Base-by-base conservation (phyloP, 2,888 invertebrate genomes). In the Agelastica alni region DNA sequence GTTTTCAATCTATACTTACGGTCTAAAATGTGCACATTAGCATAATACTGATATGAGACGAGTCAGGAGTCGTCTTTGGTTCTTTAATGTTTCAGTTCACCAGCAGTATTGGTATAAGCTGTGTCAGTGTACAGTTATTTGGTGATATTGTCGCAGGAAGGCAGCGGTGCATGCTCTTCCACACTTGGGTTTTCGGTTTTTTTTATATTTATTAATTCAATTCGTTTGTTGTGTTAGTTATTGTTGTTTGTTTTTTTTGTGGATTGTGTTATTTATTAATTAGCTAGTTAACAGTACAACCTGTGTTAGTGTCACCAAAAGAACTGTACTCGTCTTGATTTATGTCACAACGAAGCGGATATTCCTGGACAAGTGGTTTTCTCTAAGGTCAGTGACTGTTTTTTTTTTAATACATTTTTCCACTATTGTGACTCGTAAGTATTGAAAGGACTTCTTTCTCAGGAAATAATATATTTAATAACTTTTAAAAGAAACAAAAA, bases 21-120 rank as follows among this genome's bases (percentile, higher is more conserved):
- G 43, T 17, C 52, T 52, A 52, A 52, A 42, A 16, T 12, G 36
- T 41, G 52, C 18, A 46, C 32, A 52, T 51, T 51, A 51, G 34
- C 52, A 52, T 52, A 46, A 46, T 26, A 46, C 45, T 51, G 52
- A 46, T 45, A 46, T 46, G 39, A 28, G 45, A 32, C 32, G 52
- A 52, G 26, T 36, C 46, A 36, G 37, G 26, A 42, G 36, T 37
- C 46, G 46, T 37, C 46, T 67, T 62, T 63, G 61, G 58, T 30
- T 51, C 51, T 51, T 51, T 45, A 44, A 51, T 51, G 51, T 28
- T 44, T 63, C 58, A 62, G 64, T 67, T 64, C 58, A n/a, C n/a
- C n/a, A 61, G 63, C 67, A 58, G 58, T 58, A 51, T 53, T 62
- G 64, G 61, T 52, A 56, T 57, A n/a, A 49, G 58, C 57, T 58